Evolutionary conservation across 2,888 invertebrate species (phyloP), one percentile per base, ranked within the genome.

Genomic region (Mythimna vitellina): DNA sequence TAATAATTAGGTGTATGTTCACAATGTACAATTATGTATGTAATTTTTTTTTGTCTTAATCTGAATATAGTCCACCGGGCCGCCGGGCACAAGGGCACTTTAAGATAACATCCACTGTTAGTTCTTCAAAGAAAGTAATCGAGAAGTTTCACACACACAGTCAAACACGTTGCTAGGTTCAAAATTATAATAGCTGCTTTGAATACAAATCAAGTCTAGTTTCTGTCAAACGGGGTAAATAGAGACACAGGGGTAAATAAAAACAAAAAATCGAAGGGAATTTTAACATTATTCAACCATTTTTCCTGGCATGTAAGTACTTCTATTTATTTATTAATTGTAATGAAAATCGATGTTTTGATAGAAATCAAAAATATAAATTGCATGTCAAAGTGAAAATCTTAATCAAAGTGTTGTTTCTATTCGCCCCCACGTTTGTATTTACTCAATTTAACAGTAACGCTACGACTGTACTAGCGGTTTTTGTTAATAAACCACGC

Each of bases 21-120:
- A 96, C 93, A 96, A 96, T 96, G 95, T 96, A 96, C 96, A 96
- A 93, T 89, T 95, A 94, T 93, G 93, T 95, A 94, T 93, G 92
- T 94, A 92, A 92, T 92, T 88, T 89, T 80, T 84, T 88, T 93
- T 95, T 94, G 86, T 91, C 87, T 93, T 95, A 94, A 92, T 94
- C 91, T 92, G 93, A 92, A 87, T 90, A 92, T 93, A 94, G 94
- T 95, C 93, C 94, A 92, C 94, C 93, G 92, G 92, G 92, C 93
- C 94, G 92, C 93, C 92, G 92, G 93, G 92, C 94, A 88, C 94
- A 95, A 96, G 95, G 94, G 93, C 96, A 95, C 96, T 96, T 96
- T 87, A 88, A 94, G 89, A 93, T 92, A 92, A 92, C 90, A 87
- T 92, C 76, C 90, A 90, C 89, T 92, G 91, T 86, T 83, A 87